These are phyloP conservation scores for Bombus consobrinus DNA, from an alignment of 1,140 invertebrate species.

Conservation along the genomic window DNA sequence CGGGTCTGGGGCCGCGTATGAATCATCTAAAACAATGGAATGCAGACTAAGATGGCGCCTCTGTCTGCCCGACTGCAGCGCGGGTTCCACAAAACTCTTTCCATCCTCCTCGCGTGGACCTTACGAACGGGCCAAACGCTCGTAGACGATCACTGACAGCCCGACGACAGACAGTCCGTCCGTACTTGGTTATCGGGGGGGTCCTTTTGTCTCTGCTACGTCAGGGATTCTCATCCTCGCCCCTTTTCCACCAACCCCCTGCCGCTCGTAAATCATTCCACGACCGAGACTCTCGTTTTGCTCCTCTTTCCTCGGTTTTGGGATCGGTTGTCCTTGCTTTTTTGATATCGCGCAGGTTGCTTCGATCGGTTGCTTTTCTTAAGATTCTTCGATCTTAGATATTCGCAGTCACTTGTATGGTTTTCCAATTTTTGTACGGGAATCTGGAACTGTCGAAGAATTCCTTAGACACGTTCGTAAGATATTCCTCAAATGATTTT, in stretches of 20 bases:
- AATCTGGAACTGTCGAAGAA: background rate
- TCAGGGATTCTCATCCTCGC: slow-evolving; percentile 63
- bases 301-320: slow-evolving; percentile 9
- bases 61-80: slow-evolving; percentile 25
- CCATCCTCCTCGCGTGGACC: slow-evolving; percentile 14
- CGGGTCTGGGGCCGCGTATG: slow-evolving; percentile 73
- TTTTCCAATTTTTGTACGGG: background rate
- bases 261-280: slow-evolving; percentile 60
- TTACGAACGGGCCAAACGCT: slow-evolving; percentile 48
- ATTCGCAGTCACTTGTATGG: background rate
- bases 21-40: slow-evolving; percentile 84
- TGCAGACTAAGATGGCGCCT: slow-evolving; percentile 79
- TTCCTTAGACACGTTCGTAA: background rate
- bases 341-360: background rate
- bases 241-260: slow-evolving; percentile 15
- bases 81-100: background rate
- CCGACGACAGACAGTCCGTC: slow-evolving; percentile 71
- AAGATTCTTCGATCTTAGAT: background rate
- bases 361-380: background rate
- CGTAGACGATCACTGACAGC: slow-evolving; percentile 65
- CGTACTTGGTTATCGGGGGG: slow-evolving; percentile 65
- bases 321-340: too few relatives aligned
- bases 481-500: too few relatives aligned
- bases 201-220: slow-evolving; percentile 69
- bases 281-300: background rate